Evolutionary conservation across 2,888 invertebrate species (phyloP), one percentile per base, ranked within the genome.

Genomic region (Automeris io): DNA sequence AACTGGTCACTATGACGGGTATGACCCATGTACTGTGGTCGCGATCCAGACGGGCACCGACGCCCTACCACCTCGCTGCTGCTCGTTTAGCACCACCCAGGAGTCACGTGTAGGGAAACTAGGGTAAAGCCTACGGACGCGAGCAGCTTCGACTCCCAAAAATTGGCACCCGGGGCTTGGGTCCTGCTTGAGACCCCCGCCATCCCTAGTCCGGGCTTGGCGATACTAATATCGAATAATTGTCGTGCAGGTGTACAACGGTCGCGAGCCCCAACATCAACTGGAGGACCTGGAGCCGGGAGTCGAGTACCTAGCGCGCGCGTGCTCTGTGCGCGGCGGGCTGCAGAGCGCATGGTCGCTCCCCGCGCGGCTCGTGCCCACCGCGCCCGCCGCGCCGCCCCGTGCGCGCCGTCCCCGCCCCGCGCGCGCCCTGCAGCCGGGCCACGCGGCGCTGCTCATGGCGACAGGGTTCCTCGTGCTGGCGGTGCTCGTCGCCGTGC

Each of bases 291-390:
- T 96, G 66, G 91, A 93, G 57, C 88, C 91, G 36, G 93, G 93
- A 57, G 89, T 89, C 39, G 93, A 93, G 67, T 95, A 95, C 81
- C 81, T 85, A 57, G 91, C 93, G 57, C 91, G 95, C 39, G 94
- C 96, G 47, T 92, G 93, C 78, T 92, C 93, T 18, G 90, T 95
- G 57, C 90, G 96, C 54, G 81, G 79, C 36, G 88, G 89, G 56
- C 87, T 94, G 51, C 75, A 89, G 42, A 93, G 95, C 43, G 91
- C 93, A 45, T 92, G 90, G 79, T 93, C 95, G 47, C 88, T 90
- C 37, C 73, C 89, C 35, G 76, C 91, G 54, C 89, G 89, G 39
- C 89, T 93, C 66, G 49, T 35, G 12, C 64, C 77, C 49, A 70
- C 82, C 25, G 55, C 79, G 33, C 68, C 77, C 48, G 54, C 67